Conservation (phyloP, 1,140 invertebrate genomes). For the Gryon sp. region DNA sequence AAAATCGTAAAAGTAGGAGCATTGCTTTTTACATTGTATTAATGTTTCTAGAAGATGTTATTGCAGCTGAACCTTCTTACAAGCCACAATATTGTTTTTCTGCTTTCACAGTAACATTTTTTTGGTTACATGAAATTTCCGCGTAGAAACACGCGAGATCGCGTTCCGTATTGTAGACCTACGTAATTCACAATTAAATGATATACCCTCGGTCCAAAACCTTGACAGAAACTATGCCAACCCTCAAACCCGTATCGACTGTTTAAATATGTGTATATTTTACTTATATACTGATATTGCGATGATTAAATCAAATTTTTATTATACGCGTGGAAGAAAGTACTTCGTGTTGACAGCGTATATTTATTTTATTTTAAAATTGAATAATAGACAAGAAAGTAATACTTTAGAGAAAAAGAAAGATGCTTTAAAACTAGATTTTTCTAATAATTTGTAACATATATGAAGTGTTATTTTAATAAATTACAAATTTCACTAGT, state of each 20-base stretch:
- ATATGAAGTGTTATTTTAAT: too few relatives aligned
- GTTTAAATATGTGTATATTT: neutral
- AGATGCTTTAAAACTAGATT: too few relatives aligned
- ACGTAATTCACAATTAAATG: conserved; percentile 63
- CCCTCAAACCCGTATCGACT: neutral
- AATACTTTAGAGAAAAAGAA: neutral
- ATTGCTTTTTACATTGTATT: conserved; percentile 56
- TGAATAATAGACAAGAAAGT: neutral
- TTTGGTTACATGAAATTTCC: conserved; percentile 61
- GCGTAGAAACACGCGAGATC: conserved; percentile 61
- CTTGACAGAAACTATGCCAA: conserved; percentile 57
- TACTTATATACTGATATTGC: neutral
- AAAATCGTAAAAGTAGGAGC: conserved; percentile 45
- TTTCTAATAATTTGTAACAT: too few relatives aligned
- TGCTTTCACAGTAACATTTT: conserved; percentile 49
- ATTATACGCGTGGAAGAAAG: conserved; percentile 11
- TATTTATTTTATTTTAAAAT: neutral
- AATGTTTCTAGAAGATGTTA: conserved; percentile 45
- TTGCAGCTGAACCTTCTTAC: conserved; percentile 42
- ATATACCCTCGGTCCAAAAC: conserved; percentile 59
- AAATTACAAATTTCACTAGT: too few relatives aligned
- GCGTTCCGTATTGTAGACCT: conserved; percentile 56
- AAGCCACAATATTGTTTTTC: conserved; percentile 56
- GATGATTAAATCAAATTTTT: conserved; percentile 59
- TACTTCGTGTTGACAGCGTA: conserved; percentile 25